Conservation (phyloP, 2,797 vertebrate species). For the Ataeniobius toweri region DNA sequence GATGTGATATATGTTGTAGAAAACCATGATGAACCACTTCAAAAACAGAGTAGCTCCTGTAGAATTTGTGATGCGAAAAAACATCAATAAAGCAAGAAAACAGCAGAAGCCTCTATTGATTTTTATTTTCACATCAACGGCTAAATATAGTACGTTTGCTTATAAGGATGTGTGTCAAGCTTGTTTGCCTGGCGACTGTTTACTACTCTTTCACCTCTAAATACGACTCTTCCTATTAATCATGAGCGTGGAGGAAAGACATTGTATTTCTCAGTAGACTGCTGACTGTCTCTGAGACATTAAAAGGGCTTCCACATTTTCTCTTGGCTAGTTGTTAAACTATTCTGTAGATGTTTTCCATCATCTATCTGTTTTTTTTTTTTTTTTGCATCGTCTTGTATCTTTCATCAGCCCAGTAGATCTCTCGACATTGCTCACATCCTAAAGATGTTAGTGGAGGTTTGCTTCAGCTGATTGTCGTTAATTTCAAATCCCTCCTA, state of each 20-base stretch:
- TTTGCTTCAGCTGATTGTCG: conserved; percentile 25
- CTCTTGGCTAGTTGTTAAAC: conserved; percentile 3
- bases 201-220: conserved; percentile 35
- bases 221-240: conserved; percentile 39
- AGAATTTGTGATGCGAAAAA: conserved; percentile 28
- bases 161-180: conserved; percentile 40
- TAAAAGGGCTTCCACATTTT: conserved; percentile 1
- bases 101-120: background rate
- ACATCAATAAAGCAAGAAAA: conserved; percentile 4
- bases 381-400: conserved; percentile 18
- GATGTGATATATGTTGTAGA: conserved; percentile 7
- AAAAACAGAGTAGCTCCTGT: conserved; percentile 17
- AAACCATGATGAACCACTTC: conserved; percentile 32
- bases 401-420: conserved; percentile 10
- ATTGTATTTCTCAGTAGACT: conserved; percentile 20
- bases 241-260: conserved; percentile 11
- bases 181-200: conserved; percentile 39
- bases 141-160: conserved; percentile 42
- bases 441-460: conserved; percentile 11
- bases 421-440: conserved; percentile 8
- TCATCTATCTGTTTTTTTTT: background rate
- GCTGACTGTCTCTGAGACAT: conserved; percentile 19
- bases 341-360: background rate
- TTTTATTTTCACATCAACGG: conserved; percentile 23
- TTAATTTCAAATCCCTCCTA: conserved; percentile 28